Base-by-base conservation (phyloP, 2,888 invertebrate species). In the Nasonovia ribisnigri region DNA sequence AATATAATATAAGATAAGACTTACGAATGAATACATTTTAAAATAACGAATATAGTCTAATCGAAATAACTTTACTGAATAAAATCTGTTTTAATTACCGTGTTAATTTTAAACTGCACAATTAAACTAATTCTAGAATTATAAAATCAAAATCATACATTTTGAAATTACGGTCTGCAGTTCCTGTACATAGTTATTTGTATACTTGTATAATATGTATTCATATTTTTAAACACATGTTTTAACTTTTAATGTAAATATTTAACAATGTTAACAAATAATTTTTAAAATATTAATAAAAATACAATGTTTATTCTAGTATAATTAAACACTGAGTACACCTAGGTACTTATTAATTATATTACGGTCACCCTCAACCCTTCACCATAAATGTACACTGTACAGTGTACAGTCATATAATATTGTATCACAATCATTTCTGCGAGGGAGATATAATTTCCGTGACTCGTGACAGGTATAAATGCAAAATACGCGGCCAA, bases 401-500 rank as follows among this genome's bases (percentile, higher is more conserved):
- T n/a, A n/a, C 60, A 60, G n/a, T 60, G 26, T 26, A n/a, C 13
- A 67, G 36, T 67, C 51, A 51, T 54, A 77, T 88, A 42, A 67
- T 67, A 60, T 88, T 77, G 46, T 54, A 29, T 29, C 36, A 48
- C 57, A 89, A 93, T 93, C 89, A 84, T 57, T 90, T 46, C 57
- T 93, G 24, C 57, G 6, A 57, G 84, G 43, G 13, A 86, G 48
- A 26, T 57, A 93, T 93, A 90, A 93, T 93, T 90, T 90, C 90
- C 36, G 51, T 67, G 90, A 67, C 93, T 87, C 67, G 42, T 90
- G 93, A 90, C 84, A 46, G 51, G 87, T 87, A 90, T 67, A 93
- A 93, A 93, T 60, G 51, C 93, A 93, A 89, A 88, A 90, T n/a
- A 90, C 90, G 90, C 84, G 57, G 51, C 90, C 60, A 20, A 84